Evolutionary conservation across 2,888 invertebrate species (phyloP).

Genomic region (Drosophila flavopinicola): DNA sequence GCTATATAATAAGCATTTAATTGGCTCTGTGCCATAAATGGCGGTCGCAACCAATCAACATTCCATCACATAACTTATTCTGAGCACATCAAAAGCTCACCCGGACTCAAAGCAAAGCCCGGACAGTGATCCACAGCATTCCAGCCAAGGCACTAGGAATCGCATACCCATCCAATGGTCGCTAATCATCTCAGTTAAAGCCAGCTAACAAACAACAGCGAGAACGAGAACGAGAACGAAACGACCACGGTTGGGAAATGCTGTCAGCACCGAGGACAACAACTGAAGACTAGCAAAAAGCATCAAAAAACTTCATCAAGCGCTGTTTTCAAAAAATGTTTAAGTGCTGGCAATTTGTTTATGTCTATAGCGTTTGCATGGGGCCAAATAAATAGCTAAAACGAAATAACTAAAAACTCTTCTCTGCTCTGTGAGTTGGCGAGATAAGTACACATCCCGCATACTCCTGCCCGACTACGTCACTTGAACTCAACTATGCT

Average conservation of each 20-base stretch:
- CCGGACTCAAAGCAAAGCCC: slow-evolving; percentile 19
- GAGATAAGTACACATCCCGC: slow-evolving; percentile 66
- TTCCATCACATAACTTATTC: slow-evolving; percentile 45
- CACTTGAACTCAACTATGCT: slow-evolving; percentile 73
- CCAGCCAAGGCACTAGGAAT: slow-evolving; percentile 13
- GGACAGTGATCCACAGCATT: slow-evolving; percentile 18
- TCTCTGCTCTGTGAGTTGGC: slow-evolving; percentile 18
- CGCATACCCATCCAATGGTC: slow-evolving; percentile 24
- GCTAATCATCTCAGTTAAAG: slow-evolving; percentile 63
- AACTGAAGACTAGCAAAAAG: slow-evolving; percentile 18
- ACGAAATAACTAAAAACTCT: slow-evolving; percentile 14
- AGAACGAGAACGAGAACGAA: slow-evolving; percentile 17
- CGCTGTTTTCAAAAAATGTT: slow-evolving; percentile 69
- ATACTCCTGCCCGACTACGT: slow-evolving; percentile 22
- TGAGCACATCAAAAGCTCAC: slow-evolving; percentile 9
- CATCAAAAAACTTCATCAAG: slow-evolving; percentile 68
- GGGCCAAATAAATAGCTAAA: slow-evolving; percentile 9
- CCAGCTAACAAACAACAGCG: slow-evolving; percentile 56
- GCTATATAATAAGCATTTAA: slow-evolving; percentile 21
- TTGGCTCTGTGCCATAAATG: slow-evolving; percentile 27
- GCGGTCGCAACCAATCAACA: slow-evolving; percentile 34
- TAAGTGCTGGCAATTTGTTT: slow-evolving; percentile 74
- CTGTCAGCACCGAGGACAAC: slow-evolving; percentile 10
- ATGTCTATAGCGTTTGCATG: slow-evolving; percentile 59
- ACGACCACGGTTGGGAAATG: not conserved